These are phyloP conservation scores for Amiota communis DNA, from an alignment of 2,888 invertebrate species.

Conservation along the genomic window DNA sequence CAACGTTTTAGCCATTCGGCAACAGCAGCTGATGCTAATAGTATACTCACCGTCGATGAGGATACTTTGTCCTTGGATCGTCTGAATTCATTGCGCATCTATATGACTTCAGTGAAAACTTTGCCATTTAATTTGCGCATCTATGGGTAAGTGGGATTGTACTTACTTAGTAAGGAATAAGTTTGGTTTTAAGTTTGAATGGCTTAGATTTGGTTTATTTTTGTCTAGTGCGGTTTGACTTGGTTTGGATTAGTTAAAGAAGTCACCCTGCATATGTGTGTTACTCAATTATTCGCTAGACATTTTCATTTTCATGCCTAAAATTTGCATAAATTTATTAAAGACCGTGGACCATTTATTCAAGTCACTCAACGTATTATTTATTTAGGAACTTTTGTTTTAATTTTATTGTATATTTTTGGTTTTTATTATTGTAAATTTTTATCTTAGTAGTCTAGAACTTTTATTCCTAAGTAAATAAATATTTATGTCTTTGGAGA, in stretches of 20 bases:
- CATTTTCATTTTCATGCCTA: constrained; percentile 2
- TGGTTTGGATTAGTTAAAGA: background rate
- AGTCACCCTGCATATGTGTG: too few species aligned
- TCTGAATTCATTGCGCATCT: constrained; percentile 72
- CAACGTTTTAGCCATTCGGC: constrained; percentile 28
- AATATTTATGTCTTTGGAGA: too few species aligned
- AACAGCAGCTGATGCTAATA: constrained; percentile 45
- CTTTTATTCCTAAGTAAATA: too few species aligned
- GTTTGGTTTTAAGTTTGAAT: background rate
- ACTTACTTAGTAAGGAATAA: background rate
- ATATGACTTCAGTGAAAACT: constrained; percentile 72
- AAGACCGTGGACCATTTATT: background rate
- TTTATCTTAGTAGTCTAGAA: too few species aligned
- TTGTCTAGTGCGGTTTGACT: constrained; percentile 9
- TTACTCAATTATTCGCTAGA: constrained; percentile 23
- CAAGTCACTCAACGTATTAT: too few species aligned
- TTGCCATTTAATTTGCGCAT: constrained; percentile 73
- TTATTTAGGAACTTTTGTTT: too few species aligned
- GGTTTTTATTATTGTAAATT: too few species aligned
- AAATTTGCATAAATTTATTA: constrained; percentile 27
- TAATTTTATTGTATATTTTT: too few species aligned
- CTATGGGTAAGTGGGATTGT: constrained; percentile 70
- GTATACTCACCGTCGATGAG: constrained; percentile 69
- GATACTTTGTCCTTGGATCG: constrained; percentile 72
- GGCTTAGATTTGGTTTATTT: background rate